These are phyloP conservation scores for Ptilorrhoa leucosticta DNA, from an alignment of 2,113 vertebrate species.

Conservation along the genomic window DNA sequence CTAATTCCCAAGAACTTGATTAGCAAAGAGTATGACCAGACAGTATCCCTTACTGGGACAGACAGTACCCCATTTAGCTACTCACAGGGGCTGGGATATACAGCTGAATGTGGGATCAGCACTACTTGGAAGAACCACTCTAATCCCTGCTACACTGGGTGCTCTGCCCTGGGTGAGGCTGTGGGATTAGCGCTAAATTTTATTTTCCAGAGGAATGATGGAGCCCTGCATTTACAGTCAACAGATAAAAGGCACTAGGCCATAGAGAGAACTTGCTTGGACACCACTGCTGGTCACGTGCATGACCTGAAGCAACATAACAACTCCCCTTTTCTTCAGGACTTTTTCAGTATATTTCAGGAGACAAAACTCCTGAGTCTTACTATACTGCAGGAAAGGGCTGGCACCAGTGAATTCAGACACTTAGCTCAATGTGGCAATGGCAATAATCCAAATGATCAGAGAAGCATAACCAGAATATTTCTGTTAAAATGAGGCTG, in stretches of 20 bases:
- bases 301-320: neutral
- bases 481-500: neutral
- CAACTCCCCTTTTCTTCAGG: neutral
- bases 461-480: neutral
- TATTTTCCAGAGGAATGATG: neutral
- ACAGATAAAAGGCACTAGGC: neutral
- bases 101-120: neutral
- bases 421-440: neutral
- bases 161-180: neutral
- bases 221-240: neutral
- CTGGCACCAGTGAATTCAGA: neutral
- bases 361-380: neutral
- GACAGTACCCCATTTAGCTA: neutral
- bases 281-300: fast-evolving
- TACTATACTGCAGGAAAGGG: neutral
- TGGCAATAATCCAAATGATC: neutral
- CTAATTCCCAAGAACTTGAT: neutral
- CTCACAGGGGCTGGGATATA: neutral
- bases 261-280: neutral
- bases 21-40: neutral
- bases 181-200: neutral
- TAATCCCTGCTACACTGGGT: neutral
- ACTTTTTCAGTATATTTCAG: neutral
- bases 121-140: fast-evolving
- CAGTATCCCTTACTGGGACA: neutral